A percentile compares a stretch with the other conserved stretches of the same genome.
phyloP scores from a whole-genome alignment of 2,113 vertebrate species.

The Phalacrocorax brasilianus region DNA sequence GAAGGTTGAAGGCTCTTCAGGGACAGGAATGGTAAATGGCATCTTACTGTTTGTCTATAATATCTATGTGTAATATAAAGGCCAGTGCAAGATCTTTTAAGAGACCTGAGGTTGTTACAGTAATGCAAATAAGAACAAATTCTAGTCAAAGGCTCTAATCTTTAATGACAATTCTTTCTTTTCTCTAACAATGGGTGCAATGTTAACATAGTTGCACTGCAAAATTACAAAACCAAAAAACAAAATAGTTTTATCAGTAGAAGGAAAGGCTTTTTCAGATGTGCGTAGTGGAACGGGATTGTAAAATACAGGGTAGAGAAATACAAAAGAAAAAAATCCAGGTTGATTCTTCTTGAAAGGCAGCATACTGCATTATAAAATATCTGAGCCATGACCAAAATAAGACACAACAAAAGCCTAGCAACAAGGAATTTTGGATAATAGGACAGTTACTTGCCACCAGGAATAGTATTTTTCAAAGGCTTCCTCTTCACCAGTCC shows the following conservation, averaged over 20 bases:
- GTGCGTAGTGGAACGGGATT: not conserved
- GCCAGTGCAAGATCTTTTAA: not conserved
- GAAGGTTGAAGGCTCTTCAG: slow-evolving; percentile 29
- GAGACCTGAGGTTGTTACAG: not conserved
- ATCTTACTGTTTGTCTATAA: not conserved
- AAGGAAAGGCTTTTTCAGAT: not conserved
- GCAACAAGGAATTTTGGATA: not conserved
- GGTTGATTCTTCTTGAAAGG: not conserved
- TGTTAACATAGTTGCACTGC: not conserved
- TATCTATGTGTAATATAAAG: not conserved
- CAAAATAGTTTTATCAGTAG: not conserved
- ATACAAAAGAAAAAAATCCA: not conserved
- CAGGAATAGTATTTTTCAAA: not conserved
- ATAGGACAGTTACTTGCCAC: not conserved
- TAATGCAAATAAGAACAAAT: not conserved
- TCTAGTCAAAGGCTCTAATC: not conserved
- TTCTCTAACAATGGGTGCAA: not conserved
- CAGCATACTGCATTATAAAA: not conserved
- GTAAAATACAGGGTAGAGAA: not conserved
- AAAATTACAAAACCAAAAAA: not conserved
- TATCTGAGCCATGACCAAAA: not conserved
- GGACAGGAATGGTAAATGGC: slow-evolving; percentile 41
- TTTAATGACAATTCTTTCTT: not conserved
- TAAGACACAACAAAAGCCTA: not conserved
- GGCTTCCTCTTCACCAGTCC: not conserved